Percentiles rank a stretch among this genome's conserved stretches.
Evolutionary conservation across 2,797 vertebrate species (phyloP).

Genomic region (Syncerus caffer): DNA sequence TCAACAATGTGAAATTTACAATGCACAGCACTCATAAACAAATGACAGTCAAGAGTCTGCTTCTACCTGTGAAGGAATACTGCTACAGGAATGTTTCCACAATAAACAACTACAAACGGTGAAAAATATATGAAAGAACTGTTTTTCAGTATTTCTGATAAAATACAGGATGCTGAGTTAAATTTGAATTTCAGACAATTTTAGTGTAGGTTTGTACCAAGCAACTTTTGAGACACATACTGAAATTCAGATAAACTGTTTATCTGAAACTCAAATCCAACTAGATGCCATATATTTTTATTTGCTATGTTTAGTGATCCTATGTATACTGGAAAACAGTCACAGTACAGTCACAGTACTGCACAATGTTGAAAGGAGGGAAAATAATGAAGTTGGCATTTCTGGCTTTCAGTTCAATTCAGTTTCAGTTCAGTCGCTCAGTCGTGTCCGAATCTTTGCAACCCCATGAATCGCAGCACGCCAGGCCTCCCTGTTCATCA

Average conservation of each 20-base stretch:
- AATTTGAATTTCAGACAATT: conserved; percentile 13
- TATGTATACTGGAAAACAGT: not conserved
- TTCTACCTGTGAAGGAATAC: not conserved
- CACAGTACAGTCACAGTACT: not conserved
- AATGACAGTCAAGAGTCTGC: not conserved
- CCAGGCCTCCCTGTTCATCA: no score
- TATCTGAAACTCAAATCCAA: not conserved
- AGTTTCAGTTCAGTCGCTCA: no score
- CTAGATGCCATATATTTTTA: not conserved
- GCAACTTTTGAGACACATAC: not conserved
- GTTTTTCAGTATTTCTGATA: not conserved
- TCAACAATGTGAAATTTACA: not conserved
- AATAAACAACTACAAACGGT: not conserved
- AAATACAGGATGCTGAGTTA: not conserved
- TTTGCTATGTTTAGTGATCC: not conserved
- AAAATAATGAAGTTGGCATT: not conserved
- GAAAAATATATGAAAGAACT: not conserved
- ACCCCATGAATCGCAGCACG: no score
- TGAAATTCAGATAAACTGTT: not conserved
- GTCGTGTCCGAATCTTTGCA: no score
- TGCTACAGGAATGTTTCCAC: not conserved
- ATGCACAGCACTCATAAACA: not conserved
- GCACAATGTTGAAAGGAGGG: not conserved
- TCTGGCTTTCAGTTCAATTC: not conserved
- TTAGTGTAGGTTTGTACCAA: not conserved